Evolutionary conservation across 2,113 vertebrate genomes (phyloP).

Genomic region (Felis chaus): DNA sequence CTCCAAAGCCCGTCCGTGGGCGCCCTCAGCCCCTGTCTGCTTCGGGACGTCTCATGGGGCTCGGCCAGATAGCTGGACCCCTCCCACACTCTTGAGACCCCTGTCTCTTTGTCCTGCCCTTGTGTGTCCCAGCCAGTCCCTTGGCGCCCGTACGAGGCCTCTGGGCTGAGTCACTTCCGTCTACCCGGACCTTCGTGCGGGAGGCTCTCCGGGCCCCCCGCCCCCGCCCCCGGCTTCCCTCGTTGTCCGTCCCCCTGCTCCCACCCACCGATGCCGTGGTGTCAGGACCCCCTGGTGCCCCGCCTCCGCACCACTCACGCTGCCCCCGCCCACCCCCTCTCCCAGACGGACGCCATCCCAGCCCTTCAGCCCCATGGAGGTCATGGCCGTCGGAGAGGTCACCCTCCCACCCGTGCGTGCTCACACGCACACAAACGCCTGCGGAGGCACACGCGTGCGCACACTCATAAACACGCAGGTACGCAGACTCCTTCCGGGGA

Average conservation of each 20-base stretch:
- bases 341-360: neutral
- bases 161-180: fast-evolving
- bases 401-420: neutral
- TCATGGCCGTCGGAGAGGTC: neutral
- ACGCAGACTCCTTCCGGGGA: too few species aligned
- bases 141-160: fast-evolving
- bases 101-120: fast-evolving
- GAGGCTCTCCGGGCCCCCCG: too few species aligned
- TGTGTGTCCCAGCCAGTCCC: fast-evolving
- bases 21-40: fast-evolving
- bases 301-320: neutral
- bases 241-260: fast-evolving
- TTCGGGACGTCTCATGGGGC: fast-evolving
- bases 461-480: neutral
- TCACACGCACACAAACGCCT: fast-evolving
- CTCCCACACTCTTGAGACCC: fast-evolving
- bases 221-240: neutral
- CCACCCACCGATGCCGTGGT: fast-evolving
- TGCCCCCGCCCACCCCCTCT: fast-evolving
- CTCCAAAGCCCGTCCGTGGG: fast-evolving
- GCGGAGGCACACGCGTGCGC: fast-evolving
- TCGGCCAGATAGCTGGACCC: fast-evolving
- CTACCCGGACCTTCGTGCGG: fast-evolving
- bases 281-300: neutral
- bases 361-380: neutral